Evolutionary conservation across 1,140 invertebrate species (phyloP), one percentile per base, ranked within the genome.

Genomic region (Heliconius hermathena): DNA sequence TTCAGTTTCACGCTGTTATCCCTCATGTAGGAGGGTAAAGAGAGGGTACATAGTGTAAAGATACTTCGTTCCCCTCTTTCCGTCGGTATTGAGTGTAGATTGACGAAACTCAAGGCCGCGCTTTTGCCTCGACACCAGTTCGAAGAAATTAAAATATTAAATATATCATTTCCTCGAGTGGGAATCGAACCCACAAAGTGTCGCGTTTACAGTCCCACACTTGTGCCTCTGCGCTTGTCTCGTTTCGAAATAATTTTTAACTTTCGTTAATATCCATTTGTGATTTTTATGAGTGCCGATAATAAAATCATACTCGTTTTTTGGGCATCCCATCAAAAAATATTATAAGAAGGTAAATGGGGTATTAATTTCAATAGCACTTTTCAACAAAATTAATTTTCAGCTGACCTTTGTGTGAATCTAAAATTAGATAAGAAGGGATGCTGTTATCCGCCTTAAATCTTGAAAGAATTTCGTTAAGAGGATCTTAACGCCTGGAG

Each of bases 371-470:
- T 71, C 6, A 71, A 76, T 71, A 71, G 75, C 75, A 76, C 60
- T 66, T 76, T 76, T 41, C 66, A 71, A 71, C 66, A 26, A 71
- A 76, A 76, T 76, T 76, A 76, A 76, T 76, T 76, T 71, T 22
- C 20, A 60, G 22, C 60, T 52, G 66, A 76, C 66, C 75, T 76
- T 76, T 76, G 75, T 76, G 75, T 71, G 66, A 71, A 76, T 76
- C 60, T 76, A 33, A 49, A 76, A 76, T 71, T 38, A 76, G 75
- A 76, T 76, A 76, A 76, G 75, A 11, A 76, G 75, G 75, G 60
- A 76, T 70, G 75, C 66, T 33, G 75, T 76, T 76, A 76, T 76
- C 75, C 41, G 26, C 41, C 66, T 41, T 76, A 71, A 76, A 76
- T 76, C 75, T 76, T 71, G 26, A 76, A 76, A 71, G 66, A 76